Percentiles rank a stretch among this genome's conserved stretches.
phyloP scores from a whole-genome alignment of 2,797 vertebrate genomes.

The Gila robusta region DNA sequence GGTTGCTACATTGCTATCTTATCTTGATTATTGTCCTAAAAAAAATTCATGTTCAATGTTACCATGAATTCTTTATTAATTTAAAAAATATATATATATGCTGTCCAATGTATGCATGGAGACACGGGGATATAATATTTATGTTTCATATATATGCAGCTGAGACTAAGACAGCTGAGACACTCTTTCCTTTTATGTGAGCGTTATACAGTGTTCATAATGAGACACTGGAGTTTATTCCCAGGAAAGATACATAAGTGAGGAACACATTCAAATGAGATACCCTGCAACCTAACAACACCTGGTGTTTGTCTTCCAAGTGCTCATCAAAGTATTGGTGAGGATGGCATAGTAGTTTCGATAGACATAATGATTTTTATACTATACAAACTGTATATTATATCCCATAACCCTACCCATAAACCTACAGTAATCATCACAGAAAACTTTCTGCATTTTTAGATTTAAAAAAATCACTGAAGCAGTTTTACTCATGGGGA shows the following conservation, averaged over 20 bases:
- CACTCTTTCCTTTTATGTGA: conserved; percentile 10
- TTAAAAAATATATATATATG: not conserved
- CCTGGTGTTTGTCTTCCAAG: conserved; percentile 41
- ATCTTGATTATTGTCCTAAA: too few species aligned
- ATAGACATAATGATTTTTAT: not conserved
- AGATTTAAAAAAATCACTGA: too few species aligned
- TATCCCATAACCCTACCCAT: too few species aligned
- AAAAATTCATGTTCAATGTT: not conserved
- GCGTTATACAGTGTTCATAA: conserved; percentile 24
- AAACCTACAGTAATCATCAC: too few species aligned
- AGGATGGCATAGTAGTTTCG: not conserved
- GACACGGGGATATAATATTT: conserved; percentile 22
- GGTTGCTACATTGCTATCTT: not conserved
- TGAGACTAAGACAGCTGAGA: conserved; percentile 9
- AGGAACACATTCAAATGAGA: conserved; percentile 51
- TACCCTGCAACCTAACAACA: conserved; percentile 42
- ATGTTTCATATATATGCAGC: conserved; percentile 46
- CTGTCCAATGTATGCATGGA: conserved; percentile 9
- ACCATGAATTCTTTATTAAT: not conserved
- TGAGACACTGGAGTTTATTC: conserved; percentile 43
- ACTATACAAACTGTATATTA: too few species aligned
- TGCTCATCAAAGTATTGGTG: not conserved
- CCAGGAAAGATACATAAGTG: conserved; percentile 41
- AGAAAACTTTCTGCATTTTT: too few species aligned
- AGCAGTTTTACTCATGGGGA: too few species aligned